These are phyloP conservation scores for Glossophaga mutica DNA, from an alignment of 2,797 vertebrate genomes.

Conservation along the genomic window DNA sequence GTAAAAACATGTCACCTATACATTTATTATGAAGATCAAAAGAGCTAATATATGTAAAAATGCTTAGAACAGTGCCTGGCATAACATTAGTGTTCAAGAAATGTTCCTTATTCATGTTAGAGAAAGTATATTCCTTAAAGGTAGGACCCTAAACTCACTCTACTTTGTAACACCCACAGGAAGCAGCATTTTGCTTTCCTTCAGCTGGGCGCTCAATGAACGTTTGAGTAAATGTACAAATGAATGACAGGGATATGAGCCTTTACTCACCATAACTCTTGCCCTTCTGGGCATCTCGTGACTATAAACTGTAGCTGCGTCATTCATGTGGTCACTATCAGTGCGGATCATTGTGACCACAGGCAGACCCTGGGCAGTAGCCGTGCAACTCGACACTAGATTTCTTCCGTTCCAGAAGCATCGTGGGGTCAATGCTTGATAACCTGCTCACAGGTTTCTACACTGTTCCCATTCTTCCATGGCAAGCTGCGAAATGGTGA, in stretches of 20 bases:
- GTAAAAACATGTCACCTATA: neutral
- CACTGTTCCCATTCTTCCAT: slow-evolving; percentile 39
- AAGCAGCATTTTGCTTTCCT: neutral
- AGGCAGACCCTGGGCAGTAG: neutral
- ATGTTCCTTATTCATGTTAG: neutral
- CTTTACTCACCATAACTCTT: neutral
- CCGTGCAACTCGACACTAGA: neutral
- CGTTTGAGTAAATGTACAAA: neutral
- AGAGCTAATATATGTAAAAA: neutral
- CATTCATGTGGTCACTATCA: neutral
- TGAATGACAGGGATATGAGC: neutral
- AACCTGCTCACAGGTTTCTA: neutral
- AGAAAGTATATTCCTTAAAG: neutral
- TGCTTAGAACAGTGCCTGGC: neutral
- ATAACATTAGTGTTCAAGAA: neutral
- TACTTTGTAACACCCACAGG: neutral
- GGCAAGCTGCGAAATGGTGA: neutral
- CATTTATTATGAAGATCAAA: neutral
- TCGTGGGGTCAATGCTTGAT: slow-evolving; percentile 23
- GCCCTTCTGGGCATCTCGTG: neutral
- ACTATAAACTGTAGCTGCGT: neutral
- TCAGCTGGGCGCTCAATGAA: neutral
- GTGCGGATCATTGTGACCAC: neutral
- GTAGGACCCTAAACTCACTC: neutral
- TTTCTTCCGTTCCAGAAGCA: slow-evolving; percentile 51